These are phyloP conservation scores for Drosophila parthenogenetica DNA, from an alignment of 2,888 invertebrate species.

Conservation along the genomic window DNA sequence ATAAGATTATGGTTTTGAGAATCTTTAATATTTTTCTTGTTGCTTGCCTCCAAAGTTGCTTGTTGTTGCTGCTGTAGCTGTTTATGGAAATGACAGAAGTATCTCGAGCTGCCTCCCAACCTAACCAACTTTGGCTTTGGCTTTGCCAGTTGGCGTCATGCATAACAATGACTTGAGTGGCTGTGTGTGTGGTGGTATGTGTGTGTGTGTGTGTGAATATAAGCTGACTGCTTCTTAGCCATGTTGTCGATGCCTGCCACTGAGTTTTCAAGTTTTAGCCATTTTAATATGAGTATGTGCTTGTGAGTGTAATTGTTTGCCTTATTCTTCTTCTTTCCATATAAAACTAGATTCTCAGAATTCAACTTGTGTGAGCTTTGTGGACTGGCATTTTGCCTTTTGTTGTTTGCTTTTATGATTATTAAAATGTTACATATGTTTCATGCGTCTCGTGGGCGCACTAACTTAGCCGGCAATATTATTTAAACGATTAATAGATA, in stretches of 20 bases:
- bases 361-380: slow-evolving; percentile 18
- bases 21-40: slow-evolving; percentile 78
- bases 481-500: neutral
- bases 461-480: slow-evolving; percentile 2
- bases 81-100: slow-evolving; percentile 73
- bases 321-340: slow-evolving; percentile 25
- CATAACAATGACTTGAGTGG: slow-evolving; percentile 75
- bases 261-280: slow-evolving; percentile 51
- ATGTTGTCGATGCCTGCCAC: slow-evolving; percentile 30
- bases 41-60: slow-evolving; percentile 20
- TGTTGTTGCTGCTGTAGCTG: slow-evolving; percentile 48
- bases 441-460: neutral
- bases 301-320: slow-evolving; percentile 60
- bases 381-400: slow-evolving; percentile 39
- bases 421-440: slow-evolving; percentile 67
- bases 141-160: slow-evolving; percentile 70
- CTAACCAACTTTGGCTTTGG: slow-evolving; percentile 49
- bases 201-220: slow-evolving; percentile 22
- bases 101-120: slow-evolving; percentile 16
- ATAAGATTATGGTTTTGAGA: slow-evolving; percentile 81
- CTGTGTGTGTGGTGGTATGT: slow-evolving; percentile 12
- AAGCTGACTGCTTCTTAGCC: slow-evolving; percentile 30
- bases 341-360: slow-evolving; percentile 51
- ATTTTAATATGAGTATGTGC: slow-evolving; percentile 54
- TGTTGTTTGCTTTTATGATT: slow-evolving; percentile 73